phyloP scores from a whole-genome alignment of 2,113 vertebrate species.

The Dasyprocta punctata region DNA sequence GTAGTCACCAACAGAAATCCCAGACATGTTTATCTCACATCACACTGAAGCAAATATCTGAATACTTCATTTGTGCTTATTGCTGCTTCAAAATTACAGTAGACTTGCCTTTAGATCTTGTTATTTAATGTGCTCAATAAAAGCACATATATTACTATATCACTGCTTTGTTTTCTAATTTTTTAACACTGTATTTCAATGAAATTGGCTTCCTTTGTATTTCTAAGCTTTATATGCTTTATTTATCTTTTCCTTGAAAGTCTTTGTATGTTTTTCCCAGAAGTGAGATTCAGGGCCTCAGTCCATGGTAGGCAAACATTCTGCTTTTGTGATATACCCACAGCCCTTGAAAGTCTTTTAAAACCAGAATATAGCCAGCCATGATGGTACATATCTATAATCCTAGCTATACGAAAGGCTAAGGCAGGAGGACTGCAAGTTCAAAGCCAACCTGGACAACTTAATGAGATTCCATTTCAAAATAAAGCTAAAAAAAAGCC shows the following conservation, averaged over 20 bases:
- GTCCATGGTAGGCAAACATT: neutral
- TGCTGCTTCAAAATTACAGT: neutral
- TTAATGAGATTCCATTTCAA: neutral
- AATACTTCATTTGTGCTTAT: neutral
- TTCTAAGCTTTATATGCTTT: neutral
- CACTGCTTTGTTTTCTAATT: neutral
- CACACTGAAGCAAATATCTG: neutral
- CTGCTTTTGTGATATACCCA: neutral
- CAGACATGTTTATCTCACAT: neutral
- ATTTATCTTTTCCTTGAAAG: neutral
- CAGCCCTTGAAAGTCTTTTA: neutral
- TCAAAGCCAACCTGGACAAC: neutral
- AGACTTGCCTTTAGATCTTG: neutral
- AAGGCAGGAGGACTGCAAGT: neutral
- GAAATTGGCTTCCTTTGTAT: neutral
- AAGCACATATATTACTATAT: neutral
- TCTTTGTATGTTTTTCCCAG: neutral
- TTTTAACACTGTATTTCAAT: neutral
- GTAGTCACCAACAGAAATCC: neutral
- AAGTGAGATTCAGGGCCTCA: neutral
- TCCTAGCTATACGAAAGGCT: neutral
- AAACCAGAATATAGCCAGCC: neutral
- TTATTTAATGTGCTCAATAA: neutral
- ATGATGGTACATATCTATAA: neutral
- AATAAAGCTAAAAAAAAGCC: neutral